Percentiles rank a stretch among this genome's conserved stretches.
Evolutionary conservation across 2,888 invertebrate species (phyloP).

Genomic region (Venusia cambrica): DNA sequence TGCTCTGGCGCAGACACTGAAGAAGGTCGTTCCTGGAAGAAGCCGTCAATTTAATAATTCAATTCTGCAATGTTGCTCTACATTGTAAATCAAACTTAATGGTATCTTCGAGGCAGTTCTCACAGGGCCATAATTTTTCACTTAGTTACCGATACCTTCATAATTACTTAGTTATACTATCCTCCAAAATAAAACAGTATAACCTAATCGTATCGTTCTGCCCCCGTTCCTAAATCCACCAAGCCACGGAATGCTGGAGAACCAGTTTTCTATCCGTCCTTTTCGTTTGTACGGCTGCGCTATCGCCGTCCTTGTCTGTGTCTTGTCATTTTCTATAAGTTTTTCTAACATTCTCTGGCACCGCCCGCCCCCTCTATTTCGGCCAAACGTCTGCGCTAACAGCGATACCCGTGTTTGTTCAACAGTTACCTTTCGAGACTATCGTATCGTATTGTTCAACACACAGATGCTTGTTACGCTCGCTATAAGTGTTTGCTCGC

Average conservation of each 20-base stretch:
- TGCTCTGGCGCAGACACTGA: conserved; percentile 3
- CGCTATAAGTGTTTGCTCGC: conserved; percentile 64
- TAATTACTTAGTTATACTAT: conserved; percentile 54
- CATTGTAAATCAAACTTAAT: conserved; percentile 45
- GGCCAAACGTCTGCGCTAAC: conserved; percentile 64
- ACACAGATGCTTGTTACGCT: conserved; percentile 72
- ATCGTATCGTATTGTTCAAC: conserved; percentile 76
- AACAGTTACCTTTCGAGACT: conserved; percentile 71
- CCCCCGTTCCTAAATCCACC: conserved; percentile 81
- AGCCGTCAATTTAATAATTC: conserved; percentile 25
- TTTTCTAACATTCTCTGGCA: conserved; percentile 75
- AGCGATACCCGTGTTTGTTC: conserved; percentile 73
- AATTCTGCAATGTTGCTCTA: conserved; percentile 34
- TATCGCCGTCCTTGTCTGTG: conserved; percentile 67
- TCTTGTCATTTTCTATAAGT: conserved; percentile 81
- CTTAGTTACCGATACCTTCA: conserved; percentile 53
- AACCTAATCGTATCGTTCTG: conserved; percentile 78
- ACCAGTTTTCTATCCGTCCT: conserved; percentile 76
- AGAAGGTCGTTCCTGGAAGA: conserved; percentile 17
- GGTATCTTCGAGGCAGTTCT: conserved; percentile 34
- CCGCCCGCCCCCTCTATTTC: conserved; percentile 70
- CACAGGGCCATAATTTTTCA: conserved; percentile 48
- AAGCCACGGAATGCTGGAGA: conserved; percentile 77
- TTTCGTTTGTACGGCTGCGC: conserved; percentile 60
- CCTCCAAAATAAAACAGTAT: conserved; percentile 74